Evolutionary conservation across 2,113 vertebrate species (phyloP), one percentile per base, ranked within the genome.

Genomic region (Triplophysa tibetana): DNA sequence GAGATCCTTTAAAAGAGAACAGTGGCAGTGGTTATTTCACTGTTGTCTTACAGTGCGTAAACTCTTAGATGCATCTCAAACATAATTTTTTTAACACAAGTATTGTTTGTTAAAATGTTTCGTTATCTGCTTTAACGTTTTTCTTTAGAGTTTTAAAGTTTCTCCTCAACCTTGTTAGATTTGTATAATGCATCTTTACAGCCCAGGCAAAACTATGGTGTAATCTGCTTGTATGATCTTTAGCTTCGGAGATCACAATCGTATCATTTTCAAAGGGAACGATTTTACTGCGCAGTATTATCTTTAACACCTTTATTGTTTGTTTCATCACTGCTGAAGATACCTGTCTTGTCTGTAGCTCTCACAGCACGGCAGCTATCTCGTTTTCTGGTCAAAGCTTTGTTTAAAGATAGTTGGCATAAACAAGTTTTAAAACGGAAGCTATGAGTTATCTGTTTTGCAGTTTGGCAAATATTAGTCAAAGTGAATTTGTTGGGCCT

Each of bases 251-350:
- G 85, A 88, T 90, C 72, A 72, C 84, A 83, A 75, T 87, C 85
- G 85, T 76, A 80, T 81, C 87, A 86, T 85, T 89, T 89, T 91
- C 85, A 88, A 90, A 88, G 85, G 85, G 83, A 87, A 84, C 82
- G 80, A 84, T 75, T 91, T 90, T 89, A 90, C 89, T 81, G 82
- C 82, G 1, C 78, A 65, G 73, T 76, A 85, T 89, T 75, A 88
- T 85, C 87, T 89, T 80, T 87, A 91, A 91, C 88, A 90, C 88
- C 89, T 89, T 81, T 76, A 83, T 83, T 73, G 82, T 76, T 86
- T 76, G 86, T 87, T 89, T 88, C 85, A 82, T 78, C 78, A 81
- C 78, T 16, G 72, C 83, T 84, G 70, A 70, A 87, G 85, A 89
- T 88, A 85, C 82, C 80, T 74, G 12, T 85, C 74, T 67, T 81